Percentiles rank a stretch among this genome's conserved stretches.
Evolutionary conservation across 2,888 invertebrate species (phyloP).

Genomic region (Leptura quadrifasciata): DNA sequence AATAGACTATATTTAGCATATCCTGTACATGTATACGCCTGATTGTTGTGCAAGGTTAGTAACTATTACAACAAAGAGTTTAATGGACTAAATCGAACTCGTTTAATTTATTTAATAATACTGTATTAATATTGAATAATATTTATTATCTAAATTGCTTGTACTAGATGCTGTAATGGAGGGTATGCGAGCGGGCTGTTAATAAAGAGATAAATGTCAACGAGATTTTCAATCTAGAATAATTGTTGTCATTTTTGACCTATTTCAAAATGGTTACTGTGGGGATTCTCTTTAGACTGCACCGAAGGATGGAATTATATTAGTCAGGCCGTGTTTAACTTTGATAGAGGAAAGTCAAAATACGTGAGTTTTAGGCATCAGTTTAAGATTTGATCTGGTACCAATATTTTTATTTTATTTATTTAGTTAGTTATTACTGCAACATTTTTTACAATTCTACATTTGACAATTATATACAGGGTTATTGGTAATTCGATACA

Average conservation of each 20-base stretch:
- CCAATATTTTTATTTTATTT: no score
- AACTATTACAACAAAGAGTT: slow-evolving; percentile 37
- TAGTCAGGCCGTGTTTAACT: no score
- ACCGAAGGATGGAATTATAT: background rate
- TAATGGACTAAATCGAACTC: slow-evolving; percentile 39
- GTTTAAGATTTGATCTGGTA: no score
- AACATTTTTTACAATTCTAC: no score
- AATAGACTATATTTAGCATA: slow-evolving; percentile 24
- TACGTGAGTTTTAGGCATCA: no score
- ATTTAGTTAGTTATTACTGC: no score
- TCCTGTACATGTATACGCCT: slow-evolving; percentile 15
- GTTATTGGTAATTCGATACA: no score
- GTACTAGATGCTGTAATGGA: background rate
- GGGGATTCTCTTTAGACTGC: background rate
- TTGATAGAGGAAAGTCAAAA: no score
- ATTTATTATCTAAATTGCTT: slow-evolving; percentile 19
- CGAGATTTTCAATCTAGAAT: background rate
- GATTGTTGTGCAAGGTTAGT: slow-evolving; percentile 45
- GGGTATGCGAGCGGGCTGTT: background rate
- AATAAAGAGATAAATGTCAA: background rate
- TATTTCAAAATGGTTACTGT: background rate
- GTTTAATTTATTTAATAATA: slow-evolving; percentile 25
- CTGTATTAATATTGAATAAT: slow-evolving; percentile 11
- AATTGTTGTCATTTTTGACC: background rate
- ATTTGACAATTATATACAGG: no score